Conservation (phyloP, 2,113 vertebrate genomes). For the Bufo bufo region DNA sequence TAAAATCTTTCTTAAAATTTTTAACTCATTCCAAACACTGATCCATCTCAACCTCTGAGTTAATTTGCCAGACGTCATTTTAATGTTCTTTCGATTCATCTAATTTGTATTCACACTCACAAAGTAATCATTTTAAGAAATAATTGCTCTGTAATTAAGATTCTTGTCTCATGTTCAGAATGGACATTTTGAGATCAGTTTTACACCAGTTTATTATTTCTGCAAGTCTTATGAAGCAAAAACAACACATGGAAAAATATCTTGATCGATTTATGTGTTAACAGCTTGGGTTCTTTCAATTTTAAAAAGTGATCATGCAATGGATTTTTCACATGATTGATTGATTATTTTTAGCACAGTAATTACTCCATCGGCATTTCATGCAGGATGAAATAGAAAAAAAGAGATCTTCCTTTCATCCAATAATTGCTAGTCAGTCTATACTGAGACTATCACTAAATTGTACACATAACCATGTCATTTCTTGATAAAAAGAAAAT, state of each 20-base stretch:
- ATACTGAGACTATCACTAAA: neutral
- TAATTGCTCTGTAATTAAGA: neutral
- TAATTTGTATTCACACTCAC: neutral
- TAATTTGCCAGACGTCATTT: neutral
- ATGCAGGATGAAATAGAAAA: constrained; percentile 24
- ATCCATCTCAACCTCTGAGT: too few species aligned
- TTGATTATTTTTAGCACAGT: constrained; percentile 50
- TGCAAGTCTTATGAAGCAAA: neutral
- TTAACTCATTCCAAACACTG: too few species aligned
- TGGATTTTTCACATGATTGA: constrained; percentile 52
- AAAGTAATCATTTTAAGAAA: neutral
- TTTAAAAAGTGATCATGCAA: constrained; percentile 28
- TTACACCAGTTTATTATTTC: neutral
- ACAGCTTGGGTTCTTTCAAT: constrained; percentile 27
- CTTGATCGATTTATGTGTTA: constrained; percentile 17
- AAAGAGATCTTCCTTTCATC: constrained; percentile 49
- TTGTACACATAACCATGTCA: neutral
- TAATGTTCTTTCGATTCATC: neutral
- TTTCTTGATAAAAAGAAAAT: constrained; percentile 13
- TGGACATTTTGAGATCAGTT: neutral
- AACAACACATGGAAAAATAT: constrained; percentile 17
- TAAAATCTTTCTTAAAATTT: too few species aligned
- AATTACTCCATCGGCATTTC: constrained; percentile 21
- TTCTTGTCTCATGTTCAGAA: neutral
- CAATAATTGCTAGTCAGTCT: constrained; percentile 38